Conservation (phyloP, 2,113 vertebrate species). For the Syngnathus floridae region DNA sequence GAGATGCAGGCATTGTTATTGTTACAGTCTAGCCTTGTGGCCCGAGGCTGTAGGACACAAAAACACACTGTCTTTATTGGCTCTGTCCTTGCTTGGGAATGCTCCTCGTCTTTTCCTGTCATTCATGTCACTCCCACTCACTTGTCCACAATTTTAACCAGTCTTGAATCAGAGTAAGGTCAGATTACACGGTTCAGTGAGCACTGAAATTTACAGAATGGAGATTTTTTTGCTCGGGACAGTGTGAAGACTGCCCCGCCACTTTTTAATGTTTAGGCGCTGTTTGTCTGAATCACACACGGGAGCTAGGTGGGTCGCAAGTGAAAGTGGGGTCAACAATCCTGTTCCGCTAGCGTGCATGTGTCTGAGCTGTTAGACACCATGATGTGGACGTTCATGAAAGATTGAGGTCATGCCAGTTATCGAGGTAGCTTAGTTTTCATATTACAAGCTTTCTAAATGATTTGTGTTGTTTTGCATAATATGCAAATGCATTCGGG, state of each 20-base stretch:
- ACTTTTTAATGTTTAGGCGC: conserved; percentile 13
- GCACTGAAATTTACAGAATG: conserved; percentile 18
- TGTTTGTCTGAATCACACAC: not conserved
- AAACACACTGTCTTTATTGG: conserved; percentile 60
- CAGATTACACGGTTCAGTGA: conserved; percentile 38
- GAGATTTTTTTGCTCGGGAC: conserved; percentile 10
- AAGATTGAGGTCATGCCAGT: conserved; percentile 12
- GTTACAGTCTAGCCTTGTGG: conserved; percentile 63
- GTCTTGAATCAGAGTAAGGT: conserved; percentile 24
- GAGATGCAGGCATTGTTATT: conserved; percentile 62
- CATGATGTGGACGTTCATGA: conserved; percentile 12
- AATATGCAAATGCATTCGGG: not conserved
- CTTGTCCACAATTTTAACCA: conserved; percentile 33
- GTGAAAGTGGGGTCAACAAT: conserved; percentile 26
- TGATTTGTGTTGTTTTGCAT: not conserved
- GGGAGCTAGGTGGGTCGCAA: conserved; percentile 16
- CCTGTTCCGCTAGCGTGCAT: conserved; percentile 9
- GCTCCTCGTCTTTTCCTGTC: conserved; percentile 54
- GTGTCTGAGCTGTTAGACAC: not conserved
- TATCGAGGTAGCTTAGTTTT: conserved; percentile 1
- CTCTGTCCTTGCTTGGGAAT: conserved; percentile 35
- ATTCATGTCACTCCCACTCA: conserved; percentile 24
- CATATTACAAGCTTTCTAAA: conserved; percentile 1
- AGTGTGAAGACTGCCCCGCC: conserved; percentile 11
- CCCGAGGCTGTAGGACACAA: conserved; percentile 64